Evolutionary conservation across 2,113 vertebrate genomes (phyloP).

Genomic region (Leptocoma aspasia): DNA sequence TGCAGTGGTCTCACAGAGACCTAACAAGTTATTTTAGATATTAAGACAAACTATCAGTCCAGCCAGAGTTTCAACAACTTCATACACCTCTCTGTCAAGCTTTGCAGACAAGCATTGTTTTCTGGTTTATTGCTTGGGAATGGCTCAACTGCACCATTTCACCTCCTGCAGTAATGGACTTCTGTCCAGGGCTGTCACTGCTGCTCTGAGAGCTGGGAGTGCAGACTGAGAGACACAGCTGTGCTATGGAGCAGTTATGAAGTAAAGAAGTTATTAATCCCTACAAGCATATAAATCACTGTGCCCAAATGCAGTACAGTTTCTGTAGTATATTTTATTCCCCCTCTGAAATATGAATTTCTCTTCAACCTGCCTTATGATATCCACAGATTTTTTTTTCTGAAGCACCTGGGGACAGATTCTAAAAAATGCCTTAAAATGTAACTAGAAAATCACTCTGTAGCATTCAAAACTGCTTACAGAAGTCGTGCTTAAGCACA

Average conservation of each 20-base stretch:
- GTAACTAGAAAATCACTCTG: not conserved
- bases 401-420: not conserved
- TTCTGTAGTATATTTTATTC: slow-evolving; percentile 9
- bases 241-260: slow-evolving; percentile 1
- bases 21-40: not conserved
- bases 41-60: slow-evolving; percentile 6
- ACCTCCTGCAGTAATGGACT: not conserved
- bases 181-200: not conserved
- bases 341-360: not conserved
- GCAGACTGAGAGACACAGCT: slow-evolving; percentile 12
- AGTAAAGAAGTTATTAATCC: slow-evolving; percentile 52
- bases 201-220: not conserved
- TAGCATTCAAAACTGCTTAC: not conserved
- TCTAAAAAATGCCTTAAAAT: not conserved
- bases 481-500: not conserved
- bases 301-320: not conserved
- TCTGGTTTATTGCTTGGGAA: not conserved
- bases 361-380: not conserved
- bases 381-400: not conserved
- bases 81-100: not conserved
- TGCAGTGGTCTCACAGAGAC: not conserved
- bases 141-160: not conserved
- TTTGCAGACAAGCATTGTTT: not conserved
- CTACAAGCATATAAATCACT: slow-evolving; percentile 44
- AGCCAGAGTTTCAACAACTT: not conserved